Evolutionary conservation across 2,113 vertebrate genomes (phyloP).

Genomic region (Benitochromis conjunctus): DNA sequence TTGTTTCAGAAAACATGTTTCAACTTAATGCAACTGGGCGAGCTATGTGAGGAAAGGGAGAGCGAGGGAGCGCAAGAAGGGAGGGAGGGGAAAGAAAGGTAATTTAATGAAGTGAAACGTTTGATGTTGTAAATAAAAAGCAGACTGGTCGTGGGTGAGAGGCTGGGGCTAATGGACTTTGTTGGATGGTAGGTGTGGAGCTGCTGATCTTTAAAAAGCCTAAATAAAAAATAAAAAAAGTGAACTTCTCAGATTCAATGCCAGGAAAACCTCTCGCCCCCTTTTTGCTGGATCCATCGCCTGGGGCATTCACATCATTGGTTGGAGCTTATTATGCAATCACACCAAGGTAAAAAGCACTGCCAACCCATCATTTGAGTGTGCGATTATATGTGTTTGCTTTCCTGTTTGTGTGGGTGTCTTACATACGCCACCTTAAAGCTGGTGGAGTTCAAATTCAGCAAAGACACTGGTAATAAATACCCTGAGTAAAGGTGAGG

Average conservation of each 20-base stretch:
- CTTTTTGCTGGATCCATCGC: conserved; percentile 65
- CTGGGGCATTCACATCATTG: conserved; percentile 58
- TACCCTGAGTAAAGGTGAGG: background rate
- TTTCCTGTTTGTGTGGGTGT: background rate
- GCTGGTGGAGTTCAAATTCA: background rate
- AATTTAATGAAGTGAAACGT: conserved; percentile 81
- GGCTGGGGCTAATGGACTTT: conserved; percentile 67
- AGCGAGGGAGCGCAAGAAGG: conserved; percentile 6
- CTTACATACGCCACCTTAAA: background rate
- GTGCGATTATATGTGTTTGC: conserved; percentile 2
- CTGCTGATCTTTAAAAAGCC: conserved; percentile 71
- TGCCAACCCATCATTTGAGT: conserved; percentile 13
- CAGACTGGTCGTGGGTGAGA: conserved; percentile 68
- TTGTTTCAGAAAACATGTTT: conserved; percentile 80
- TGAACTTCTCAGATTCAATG: conserved; percentile 75
- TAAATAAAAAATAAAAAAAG: conserved; percentile 53
- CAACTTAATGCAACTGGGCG: conserved; percentile 64
- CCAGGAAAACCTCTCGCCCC: conserved; percentile 70
- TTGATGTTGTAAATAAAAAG: conserved; percentile 81
- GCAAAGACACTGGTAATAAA: background rate
- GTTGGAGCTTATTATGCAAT: conserved; percentile 70
- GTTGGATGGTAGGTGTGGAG: conserved; percentile 76
- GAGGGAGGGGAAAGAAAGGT: conserved; percentile 48
- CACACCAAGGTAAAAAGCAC: conserved; percentile 61
- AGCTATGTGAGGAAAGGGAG: conserved; percentile 11